These are phyloP conservation scores for Hyles vespertilio DNA, from an alignment of 1,140 invertebrate species.

Conservation along the genomic window DNA sequence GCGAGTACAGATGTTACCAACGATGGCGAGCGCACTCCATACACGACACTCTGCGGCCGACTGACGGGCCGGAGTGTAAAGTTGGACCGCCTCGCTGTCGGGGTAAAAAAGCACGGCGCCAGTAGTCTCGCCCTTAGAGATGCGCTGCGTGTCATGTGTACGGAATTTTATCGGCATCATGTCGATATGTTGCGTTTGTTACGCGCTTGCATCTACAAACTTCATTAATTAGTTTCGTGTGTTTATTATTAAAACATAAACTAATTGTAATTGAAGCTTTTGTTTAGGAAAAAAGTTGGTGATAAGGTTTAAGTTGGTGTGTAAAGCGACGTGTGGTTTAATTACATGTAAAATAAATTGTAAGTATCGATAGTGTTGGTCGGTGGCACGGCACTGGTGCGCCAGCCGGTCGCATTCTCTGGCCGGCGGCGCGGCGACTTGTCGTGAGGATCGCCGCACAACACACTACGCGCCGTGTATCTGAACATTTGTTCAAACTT, in stretches of 20 bases:
- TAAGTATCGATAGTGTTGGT: background rate
- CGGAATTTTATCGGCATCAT: slow-evolving; percentile 30
- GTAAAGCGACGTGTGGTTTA: background rate
- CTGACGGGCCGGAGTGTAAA: slow-evolving; percentile 38
- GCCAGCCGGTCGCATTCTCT: slow-evolving; percentile 65
- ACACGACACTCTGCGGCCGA: slow-evolving; percentile 32
- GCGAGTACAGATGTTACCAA: too few relatives aligned
- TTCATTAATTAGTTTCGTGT: too few relatives aligned
- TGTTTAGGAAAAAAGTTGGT: too few relatives aligned
- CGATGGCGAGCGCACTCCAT: slow-evolving; percentile 14
- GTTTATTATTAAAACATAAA: too few relatives aligned
- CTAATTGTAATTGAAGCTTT: too few relatives aligned
- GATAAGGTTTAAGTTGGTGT: too few relatives aligned
- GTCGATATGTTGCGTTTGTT: background rate
- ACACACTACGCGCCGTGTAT: slow-evolving; percentile 29
- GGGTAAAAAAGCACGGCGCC: slow-evolving; percentile 71
- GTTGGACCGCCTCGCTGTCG: slow-evolving; percentile 41
- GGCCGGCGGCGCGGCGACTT: slow-evolving; percentile 42
- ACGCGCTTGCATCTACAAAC: too few relatives aligned
- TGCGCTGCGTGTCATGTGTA: slow-evolving; percentile 34
- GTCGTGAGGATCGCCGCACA: slow-evolving; percentile 38
- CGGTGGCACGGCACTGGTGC: slow-evolving; percentile 38
- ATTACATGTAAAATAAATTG: background rate
- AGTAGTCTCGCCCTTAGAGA: slow-evolving; percentile 70
- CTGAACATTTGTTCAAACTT: slow-evolving; percentile 63